phyloP scores from a whole-genome alignment of 2,888 invertebrate genomes.

The Lobophora halterata region DNA sequence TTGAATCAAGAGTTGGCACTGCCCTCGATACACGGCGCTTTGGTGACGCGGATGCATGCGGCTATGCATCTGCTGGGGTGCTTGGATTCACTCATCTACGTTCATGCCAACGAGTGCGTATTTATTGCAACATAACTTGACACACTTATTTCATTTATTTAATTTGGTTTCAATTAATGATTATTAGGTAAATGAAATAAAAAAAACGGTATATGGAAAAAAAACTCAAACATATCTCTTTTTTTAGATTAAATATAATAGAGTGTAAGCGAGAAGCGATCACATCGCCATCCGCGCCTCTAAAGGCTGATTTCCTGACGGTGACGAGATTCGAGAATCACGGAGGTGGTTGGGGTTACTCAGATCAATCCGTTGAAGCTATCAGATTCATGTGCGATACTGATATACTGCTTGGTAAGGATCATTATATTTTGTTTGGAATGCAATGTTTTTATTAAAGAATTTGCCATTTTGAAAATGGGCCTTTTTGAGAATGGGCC shows the following conservation, averaged over 20 bases:
- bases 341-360: constrained; percentile 99
- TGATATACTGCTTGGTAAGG: constrained; percentile 88
- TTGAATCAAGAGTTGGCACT: constrained; percentile 91
- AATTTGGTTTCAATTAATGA: too few relatives aligned
- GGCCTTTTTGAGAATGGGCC: too few relatives aligned
- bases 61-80: constrained; percentile 94
- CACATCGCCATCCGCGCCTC: constrained; percentile 52
- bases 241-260: constrained; percentile 47
- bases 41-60: constrained; percentile 92
- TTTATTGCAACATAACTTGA: too few relatives aligned
- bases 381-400: constrained; percentile 96
- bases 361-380: constrained; percentile 97
- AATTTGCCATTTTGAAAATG: too few relatives aligned
- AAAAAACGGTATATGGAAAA: too few relatives aligned
- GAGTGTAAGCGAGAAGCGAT: constrained; percentile 58
- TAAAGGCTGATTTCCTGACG: constrained; percentile 89
- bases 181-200: too few relatives aligned
- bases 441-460: constrained; percentile 1
- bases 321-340: constrained; percentile 96
- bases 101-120: constrained; percentile 85
- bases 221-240: background rate
- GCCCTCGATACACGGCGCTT: constrained; percentile 85
- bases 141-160: too few relatives aligned
- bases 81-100: constrained; percentile 92
- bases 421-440: background rate